Conservation (phyloP, 2,888 invertebrate genomes). For the Pteria penguin region DNA sequence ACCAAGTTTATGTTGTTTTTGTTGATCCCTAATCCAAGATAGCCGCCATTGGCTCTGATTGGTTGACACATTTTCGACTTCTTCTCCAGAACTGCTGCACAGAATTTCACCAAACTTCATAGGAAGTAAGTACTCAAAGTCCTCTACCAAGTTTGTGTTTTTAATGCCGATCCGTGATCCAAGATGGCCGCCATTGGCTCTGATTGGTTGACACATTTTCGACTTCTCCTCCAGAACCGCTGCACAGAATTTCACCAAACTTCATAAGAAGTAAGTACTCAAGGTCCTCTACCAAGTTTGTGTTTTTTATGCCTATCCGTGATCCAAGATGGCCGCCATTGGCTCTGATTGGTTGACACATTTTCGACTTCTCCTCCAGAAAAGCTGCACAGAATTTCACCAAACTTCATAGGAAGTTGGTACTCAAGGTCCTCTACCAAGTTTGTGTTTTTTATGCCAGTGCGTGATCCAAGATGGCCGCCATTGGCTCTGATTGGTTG, state of each 20-base stretch:
- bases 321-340: neutral
- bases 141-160: neutral
- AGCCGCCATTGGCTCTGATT: neutral
- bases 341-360: neutral
- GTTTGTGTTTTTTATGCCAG: too few species aligned
- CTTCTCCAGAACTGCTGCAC: neutral
- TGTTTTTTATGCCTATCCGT: neutral
- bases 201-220: neutral
- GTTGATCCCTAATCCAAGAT: neutral
- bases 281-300: neutral
- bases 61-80: neutral
- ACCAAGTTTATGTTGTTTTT: neutral
- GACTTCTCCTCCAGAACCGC: neutral
- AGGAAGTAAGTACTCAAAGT: neutral
- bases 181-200: neutral
- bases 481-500: too few species aligned
- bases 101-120: neutral
- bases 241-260: neutral
- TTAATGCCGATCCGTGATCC: neutral
- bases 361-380: neutral
- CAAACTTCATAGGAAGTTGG: neutral
- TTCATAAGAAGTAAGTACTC: neutral
- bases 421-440: neutral
- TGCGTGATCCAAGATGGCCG: too few species aligned
- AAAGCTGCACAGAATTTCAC: neutral